Evolutionary conservation across 1,140 invertebrate genomes (phyloP).

Genomic region (Agrilus planipennis): DNA sequence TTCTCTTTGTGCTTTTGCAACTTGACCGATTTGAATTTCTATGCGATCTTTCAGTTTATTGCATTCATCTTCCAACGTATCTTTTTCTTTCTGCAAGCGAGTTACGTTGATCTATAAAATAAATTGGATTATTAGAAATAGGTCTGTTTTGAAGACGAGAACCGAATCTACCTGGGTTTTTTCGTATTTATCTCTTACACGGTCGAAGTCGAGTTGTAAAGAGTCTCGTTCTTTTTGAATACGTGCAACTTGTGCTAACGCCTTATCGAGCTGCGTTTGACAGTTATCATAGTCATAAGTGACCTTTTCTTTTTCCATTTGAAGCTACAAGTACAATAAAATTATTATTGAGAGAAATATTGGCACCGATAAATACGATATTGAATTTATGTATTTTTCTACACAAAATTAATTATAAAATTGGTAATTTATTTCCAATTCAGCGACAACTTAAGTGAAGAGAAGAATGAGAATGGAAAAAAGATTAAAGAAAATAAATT

Average conservation of each 20-base stretch:
- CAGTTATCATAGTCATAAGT: conserved; percentile 80
- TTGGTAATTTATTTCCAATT: no score
- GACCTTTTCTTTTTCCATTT: conserved; percentile 82
- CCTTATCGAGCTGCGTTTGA: conserved; percentile 82
- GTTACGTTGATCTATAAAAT: conserved; percentile 49
- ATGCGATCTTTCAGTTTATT: conserved; percentile 68
- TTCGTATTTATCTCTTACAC: conserved; percentile 78
- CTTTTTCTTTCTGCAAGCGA: conserved; percentile 78
- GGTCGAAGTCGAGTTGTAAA: conserved; percentile 70
- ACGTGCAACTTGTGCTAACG: conserved; percentile 68
- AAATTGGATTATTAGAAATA: not conserved
- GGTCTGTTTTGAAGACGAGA: conserved; percentile 2
- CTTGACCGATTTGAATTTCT: conserved; percentile 65
- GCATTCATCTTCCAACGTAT: conserved; percentile 65
- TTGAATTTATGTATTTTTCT: no score
- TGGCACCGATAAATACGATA: no score
- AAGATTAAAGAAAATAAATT: no score
- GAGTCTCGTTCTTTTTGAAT: conserved; percentile 83
- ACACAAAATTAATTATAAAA: no score
- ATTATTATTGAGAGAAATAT: conserved; percentile 9
- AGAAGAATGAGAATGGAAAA: no score
- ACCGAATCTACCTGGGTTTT: conserved; percentile 71
- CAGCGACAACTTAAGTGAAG: no score
- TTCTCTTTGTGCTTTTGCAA: conserved; percentile 72
- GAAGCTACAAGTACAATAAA: no score